A percentile compares a stretch with the other conserved stretches of the same genome.
These are phyloP conservation scores for Limnephilus auricula DNA, from an alignment of 2,888 invertebrate genomes.

Conservation along the genomic window DNA sequence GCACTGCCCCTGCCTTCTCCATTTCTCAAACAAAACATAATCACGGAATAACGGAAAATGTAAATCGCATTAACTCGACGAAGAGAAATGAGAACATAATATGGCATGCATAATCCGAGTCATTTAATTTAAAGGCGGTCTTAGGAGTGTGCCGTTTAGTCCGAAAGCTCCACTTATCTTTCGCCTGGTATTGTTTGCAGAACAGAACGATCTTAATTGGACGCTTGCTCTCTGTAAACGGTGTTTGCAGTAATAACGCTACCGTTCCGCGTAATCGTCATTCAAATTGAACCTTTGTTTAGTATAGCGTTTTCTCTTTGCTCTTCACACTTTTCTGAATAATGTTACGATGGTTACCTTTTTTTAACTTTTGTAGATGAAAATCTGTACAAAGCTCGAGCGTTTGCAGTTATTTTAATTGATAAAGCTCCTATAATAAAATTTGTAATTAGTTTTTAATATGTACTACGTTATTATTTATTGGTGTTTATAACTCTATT, in stretches of 20 bases:
- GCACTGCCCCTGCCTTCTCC: background rate
- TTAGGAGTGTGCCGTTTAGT: background rate
- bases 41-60: constrained; percentile 2
- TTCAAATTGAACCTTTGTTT: background rate
- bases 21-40: constrained; percentile 4
- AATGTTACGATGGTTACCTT: background rate
- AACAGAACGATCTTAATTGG: constrained; percentile 36
- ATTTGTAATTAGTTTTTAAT: background rate
- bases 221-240: constrained; percentile 14
- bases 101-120: constrained; percentile 2
- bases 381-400: background rate
- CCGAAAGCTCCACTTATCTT: background rate
- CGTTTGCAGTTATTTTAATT: background rate
- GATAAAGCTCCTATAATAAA: no score
- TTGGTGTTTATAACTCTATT: background rate
- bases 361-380: background rate
- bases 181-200: background rate
- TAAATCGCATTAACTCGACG: background rate
- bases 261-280: background rate
- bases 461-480: background rate
- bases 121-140: constrained; percentile 2
- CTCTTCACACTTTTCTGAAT: background rate
- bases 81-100: background rate
- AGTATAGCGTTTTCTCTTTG: background rate
- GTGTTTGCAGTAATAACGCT: constrained; percentile 12